Conservation (phyloP, 2,888 invertebrate species). For the Philereme vetulata region DNA sequence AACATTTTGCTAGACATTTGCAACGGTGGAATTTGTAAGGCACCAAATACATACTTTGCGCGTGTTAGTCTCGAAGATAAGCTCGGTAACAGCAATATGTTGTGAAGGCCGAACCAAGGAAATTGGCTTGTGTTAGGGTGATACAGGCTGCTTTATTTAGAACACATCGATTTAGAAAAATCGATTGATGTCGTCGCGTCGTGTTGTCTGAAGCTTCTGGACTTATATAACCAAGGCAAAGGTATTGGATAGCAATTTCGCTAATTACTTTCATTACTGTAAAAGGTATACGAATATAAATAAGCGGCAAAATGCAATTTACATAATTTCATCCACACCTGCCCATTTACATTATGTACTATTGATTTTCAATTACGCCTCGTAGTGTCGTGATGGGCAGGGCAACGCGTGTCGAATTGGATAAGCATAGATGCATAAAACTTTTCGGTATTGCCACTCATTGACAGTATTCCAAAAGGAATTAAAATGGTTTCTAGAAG, state of each 20-base stretch:
- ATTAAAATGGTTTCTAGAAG: neutral
- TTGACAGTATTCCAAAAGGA: neutral
- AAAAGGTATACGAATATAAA: slow-evolving; percentile 26
- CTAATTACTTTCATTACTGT: slow-evolving; percentile 28
- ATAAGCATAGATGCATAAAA: slow-evolving; percentile 32
- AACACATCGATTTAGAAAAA: slow-evolving; percentile 45
- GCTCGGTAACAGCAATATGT: slow-evolving; percentile 59
- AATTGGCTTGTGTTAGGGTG: slow-evolving; percentile 47
- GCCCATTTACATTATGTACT: slow-evolving; percentile 42
- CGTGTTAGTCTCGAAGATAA: slow-evolving; percentile 59
- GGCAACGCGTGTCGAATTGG: slow-evolving; percentile 30
- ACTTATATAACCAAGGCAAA: slow-evolving; percentile 23
- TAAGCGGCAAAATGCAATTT: slow-evolving; percentile 28
- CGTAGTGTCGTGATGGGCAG: slow-evolving; percentile 34
- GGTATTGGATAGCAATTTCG: slow-evolving; percentile 9
- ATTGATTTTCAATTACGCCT: slow-evolving; percentile 57
- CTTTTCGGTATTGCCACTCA: slow-evolving; percentile 3
- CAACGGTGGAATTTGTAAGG: slow-evolving; percentile 47
- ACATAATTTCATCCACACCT: slow-evolving; percentile 45
- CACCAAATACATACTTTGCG: slow-evolving; percentile 62
- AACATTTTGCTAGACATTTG: slow-evolving; percentile 53
- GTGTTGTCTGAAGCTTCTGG: slow-evolving; percentile 15
- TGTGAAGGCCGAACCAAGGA: slow-evolving; percentile 52
- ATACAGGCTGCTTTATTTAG: slow-evolving; percentile 34
- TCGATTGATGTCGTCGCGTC: slow-evolving; percentile 35